Evolutionary conservation across 1,140 invertebrate species (phyloP).

Genomic region (Yoshiicerus persimilis): DNA sequence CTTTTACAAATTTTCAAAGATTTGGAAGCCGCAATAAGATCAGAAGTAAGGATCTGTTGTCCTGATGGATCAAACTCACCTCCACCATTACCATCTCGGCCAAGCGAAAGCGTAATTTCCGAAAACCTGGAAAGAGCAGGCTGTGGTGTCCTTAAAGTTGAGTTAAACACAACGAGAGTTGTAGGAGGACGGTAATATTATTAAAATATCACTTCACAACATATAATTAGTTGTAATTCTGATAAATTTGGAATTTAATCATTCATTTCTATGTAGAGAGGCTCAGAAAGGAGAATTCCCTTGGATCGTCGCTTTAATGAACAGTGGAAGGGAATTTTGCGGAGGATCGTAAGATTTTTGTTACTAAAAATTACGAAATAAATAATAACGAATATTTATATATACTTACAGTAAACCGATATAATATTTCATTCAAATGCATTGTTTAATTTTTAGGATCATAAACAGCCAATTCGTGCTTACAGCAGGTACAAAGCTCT

Average conservation of each 20-base stretch:
- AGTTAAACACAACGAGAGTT: neutral
- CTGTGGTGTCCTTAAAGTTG: neutral
- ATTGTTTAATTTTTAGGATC: neutral
- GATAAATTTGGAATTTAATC: no score
- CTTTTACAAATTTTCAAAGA: neutral
- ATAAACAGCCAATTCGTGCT: neutral
- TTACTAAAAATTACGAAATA: neutral
- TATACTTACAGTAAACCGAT: neutral
- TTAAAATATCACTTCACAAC: no score
- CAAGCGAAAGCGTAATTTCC: neutral
- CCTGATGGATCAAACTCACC: neutral
- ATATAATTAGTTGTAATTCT: no score
- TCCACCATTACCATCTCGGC: neutral
- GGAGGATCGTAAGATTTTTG: constrained; percentile 13
- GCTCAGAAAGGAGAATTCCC: neutral
- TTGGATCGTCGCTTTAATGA: constrained; percentile 37
- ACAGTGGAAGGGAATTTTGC: constrained; percentile 34
- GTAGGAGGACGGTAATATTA: neutral
- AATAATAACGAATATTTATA: neutral
- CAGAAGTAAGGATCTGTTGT: neutral
- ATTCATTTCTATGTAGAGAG: neutral
- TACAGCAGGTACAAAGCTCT: neutral
- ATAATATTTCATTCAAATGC: no score
- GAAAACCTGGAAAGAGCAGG: neutral
- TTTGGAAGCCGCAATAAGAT: neutral